A percentile compares a stretch with the other conserved stretches of the same genome.
phyloP scores from a whole-genome alignment of 2,888 invertebrate species.

The Incurvaria masculella region DNA sequence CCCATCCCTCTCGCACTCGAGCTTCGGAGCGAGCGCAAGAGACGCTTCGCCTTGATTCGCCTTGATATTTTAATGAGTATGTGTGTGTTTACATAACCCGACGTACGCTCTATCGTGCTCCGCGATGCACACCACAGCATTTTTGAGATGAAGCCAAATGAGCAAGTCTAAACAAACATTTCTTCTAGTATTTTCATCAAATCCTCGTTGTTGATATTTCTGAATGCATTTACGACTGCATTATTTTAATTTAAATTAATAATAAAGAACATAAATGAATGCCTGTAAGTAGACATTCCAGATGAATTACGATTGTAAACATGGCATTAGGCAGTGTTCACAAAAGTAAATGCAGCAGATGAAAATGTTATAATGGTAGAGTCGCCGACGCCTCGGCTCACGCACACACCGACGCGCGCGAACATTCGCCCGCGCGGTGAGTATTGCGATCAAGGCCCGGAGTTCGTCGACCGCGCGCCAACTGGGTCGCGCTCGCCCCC shows the following conservation, averaged over 20 bases:
- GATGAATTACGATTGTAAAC: too few species aligned
- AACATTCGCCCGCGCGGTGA: slow-evolving; percentile 22
- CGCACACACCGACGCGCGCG: not conserved
- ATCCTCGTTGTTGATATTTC: too few species aligned
- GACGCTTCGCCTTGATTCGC: slow-evolving; percentile 19
- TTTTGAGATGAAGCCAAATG: not conserved
- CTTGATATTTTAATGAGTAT: slow-evolving; percentile 9
- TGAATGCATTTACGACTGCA: too few species aligned
- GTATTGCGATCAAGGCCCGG: slow-evolving; percentile 56
- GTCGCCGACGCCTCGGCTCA: too few species aligned
- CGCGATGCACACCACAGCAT: not conserved
- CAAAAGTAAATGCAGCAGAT: too few species aligned
- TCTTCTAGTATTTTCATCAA: too few species aligned
- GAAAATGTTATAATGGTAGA: too few species aligned
- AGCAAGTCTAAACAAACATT: too few species aligned
- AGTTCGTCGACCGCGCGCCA: slow-evolving; percentile 49
- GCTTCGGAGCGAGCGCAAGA: slow-evolving; percentile 1
- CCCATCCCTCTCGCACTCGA: slow-evolving; percentile 4
- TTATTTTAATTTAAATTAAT: too few species aligned
- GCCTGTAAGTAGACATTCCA: too few species aligned
- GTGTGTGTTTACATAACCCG: slow-evolving; percentile 26
- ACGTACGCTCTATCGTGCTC: not conserved
- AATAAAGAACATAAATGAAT: too few species aligned
- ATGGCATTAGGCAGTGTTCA: too few species aligned
- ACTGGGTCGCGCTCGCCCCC: slow-evolving; percentile 41